Base-by-base conservation (phyloP, 1,140 invertebrate genomes). In the Heliconius hermathena region DNA sequence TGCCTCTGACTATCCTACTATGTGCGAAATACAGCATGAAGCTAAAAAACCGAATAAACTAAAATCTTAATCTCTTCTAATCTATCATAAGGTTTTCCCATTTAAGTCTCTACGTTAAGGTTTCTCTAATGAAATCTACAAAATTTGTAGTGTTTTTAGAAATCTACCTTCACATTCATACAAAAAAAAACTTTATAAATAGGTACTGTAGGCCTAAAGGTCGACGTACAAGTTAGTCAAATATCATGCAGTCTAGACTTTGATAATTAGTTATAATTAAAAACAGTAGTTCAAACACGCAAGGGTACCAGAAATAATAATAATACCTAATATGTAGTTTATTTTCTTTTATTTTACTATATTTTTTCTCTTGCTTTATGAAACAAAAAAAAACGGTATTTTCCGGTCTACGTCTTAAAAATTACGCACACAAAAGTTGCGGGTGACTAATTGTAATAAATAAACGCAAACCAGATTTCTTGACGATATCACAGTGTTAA, bases 181-280 rank as follows among this genome's bases (percentile, higher is more conserved):
- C 4, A 46, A 41, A 41, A 57, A 57, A n/a, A 57, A 20, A 57
- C n/a, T 20, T 57, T 57, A 22, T 52, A 57, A 20, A 18, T 22
- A 57, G 20, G n/a, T 57, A 57, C 6, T 66, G 2, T 9, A 66
- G 4, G 13, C 9, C 26, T 66, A 66, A 46, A 66, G 60, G 11
- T 29, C 60, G 4, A 29, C 60, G 26, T 26, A 29, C 22, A 16
- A 9, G 8, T 60, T 60, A n/a, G n/a, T 60, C 29, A 66, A 66
- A 57, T 29, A 66, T 66, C 60, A 66, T 66, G 26, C 60, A 66
- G 60, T 29, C 60, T 66, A 66, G 26, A 66, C 60, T 66, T 29
- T 57, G n/a, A 8, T 1, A 66, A 66, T 66, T 66, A 29, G 26
- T n/a, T 9, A 16, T 26, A 66, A 66, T 66, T 29, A 66, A 26